phyloP scores from a whole-genome alignment of 1,140 invertebrate species.

The Bombus balteatus region DNA sequence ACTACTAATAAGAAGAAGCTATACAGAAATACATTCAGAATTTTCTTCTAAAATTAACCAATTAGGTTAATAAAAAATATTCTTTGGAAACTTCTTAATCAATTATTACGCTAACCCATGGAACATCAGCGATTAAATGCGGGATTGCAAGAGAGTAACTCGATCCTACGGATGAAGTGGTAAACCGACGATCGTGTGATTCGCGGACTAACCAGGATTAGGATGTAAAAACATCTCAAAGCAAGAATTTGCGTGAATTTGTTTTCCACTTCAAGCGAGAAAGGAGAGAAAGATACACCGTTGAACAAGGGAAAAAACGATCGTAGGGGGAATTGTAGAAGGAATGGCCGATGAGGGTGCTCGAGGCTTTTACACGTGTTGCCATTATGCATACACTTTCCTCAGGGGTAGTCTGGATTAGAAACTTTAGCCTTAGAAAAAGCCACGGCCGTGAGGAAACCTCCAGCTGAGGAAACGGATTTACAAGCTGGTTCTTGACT shows the following conservation, averaged over 20 bases:
- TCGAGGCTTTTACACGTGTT: conserved; percentile 44
- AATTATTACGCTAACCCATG: not conserved
- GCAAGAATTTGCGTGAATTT: conserved; percentile 36
- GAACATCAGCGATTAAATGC: conserved; percentile 26
- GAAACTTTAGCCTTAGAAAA: conserved; percentile 58
- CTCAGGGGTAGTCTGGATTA: conserved; percentile 60
- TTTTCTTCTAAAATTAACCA: not conserved
- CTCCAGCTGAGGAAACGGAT: conserved; percentile 46
- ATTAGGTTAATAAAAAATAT: not conserved
- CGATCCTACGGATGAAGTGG: conserved; percentile 34
- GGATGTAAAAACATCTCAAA: conserved; percentile 35
- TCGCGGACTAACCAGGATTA: conserved; percentile 49
- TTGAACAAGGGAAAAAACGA: conserved; percentile 14
- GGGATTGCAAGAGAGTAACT: conserved; percentile 22
- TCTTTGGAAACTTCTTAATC: not conserved
- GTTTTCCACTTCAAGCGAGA: not conserved
- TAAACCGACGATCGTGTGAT: conserved; percentile 55
- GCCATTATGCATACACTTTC: conserved; percentile 67
- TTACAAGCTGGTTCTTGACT: conserved; percentile 27
- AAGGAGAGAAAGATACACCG: not conserved
- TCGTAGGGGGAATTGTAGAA: conserved; percentile 57
- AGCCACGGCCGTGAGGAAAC: conserved; percentile 38
- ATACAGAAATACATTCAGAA: no score
- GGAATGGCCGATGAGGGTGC: conserved; percentile 65
- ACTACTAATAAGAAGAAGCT: no score